Base-by-base conservation (phyloP, 1,140 invertebrate species). In the Drosophila varians region DNA sequence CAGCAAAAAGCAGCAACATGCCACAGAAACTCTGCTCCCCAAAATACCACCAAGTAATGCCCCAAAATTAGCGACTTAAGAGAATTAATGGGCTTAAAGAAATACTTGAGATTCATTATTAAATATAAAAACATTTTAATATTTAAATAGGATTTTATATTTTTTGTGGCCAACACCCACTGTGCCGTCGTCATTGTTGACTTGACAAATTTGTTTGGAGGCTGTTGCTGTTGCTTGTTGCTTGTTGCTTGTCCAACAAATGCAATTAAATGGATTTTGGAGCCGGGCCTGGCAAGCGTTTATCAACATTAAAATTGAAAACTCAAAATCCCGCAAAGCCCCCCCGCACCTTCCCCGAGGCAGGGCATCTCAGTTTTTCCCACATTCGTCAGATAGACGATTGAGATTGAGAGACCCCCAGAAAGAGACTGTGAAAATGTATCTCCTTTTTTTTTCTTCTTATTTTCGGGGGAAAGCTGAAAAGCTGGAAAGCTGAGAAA, bases 161-260 rank as follows among this genome's bases (percentile, higher is more conserved):
- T 46, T 21, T 23, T 19, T n/a, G n/a, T n/a, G n/a, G n/a, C n/a
- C 43, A 12, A 6, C 1, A 25, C 53, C 36, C 69, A 72, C 49
- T 23, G 48, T 60, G 46, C 38, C 26, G 31, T 21, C 40, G 19
- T 49, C 12, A 3, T 26, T 26, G 51, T 74, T 71, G 57, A 74
- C 65, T 72, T 87, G 77, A 87, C 77, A 80, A 80, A 87, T 86
- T 74, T 74, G 58, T 40, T 70, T 31, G 25, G 18, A 26, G 38
- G 45, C 54, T 21, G 21, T 21, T 21, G 21, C 21, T 2, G 21
- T 21, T n/a, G n/a, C n/a, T n/a, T n/a, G n/a, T n/a, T n/a, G n/a
- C n/a, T 21, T 21, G 21, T 46, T 52, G 51, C 75, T 74, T 78
- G 72, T 72, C 49, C 38, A 38, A 45, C 74, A 78, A 52, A 62